Percentiles rank a stretch among this genome's conserved stretches.
These are phyloP conservation scores for Platysternon megacephalum DNA, from an alignment of 2,113 vertebrate genomes.

Conservation along the genomic window DNA sequence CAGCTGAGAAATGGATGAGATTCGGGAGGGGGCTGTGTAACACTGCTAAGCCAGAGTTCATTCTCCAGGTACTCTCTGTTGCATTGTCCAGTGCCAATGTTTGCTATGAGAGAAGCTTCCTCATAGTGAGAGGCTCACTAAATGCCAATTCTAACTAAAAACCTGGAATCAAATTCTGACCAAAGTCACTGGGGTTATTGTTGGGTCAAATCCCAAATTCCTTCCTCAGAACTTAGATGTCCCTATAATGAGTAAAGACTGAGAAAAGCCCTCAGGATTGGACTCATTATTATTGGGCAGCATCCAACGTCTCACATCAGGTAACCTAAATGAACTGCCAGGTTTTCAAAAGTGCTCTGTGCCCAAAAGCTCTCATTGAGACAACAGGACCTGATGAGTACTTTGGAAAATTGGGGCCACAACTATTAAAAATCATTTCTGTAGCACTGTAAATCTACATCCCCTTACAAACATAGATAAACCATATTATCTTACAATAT, in stretches of 20 bases:
- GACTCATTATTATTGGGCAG: not conserved
- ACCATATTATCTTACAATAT: not conserved
- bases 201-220: not conserved
- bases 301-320: not conserved
- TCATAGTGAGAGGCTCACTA: not conserved
- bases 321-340: accelerated
- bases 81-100: not conserved
- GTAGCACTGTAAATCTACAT: not conserved
- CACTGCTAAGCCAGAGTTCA: not conserved
- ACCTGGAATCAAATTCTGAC: not conserved
- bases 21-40: not conserved
- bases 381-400: not conserved
- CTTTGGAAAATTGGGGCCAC: not conserved
- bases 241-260: not conserved
- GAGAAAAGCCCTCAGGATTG: not conserved
- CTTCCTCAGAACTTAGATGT: not conserved
- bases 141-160: not conserved
- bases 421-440: not conserved
- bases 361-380: not conserved
- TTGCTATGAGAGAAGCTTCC: not conserved
- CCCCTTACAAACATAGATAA: not conserved
- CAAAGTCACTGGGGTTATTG: not conserved
- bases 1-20: not conserved
- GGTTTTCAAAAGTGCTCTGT: not conserved
- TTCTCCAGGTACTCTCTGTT: not conserved